Base-by-base conservation (phyloP, 2,113 vertebrate genomes). In the Syrmaticus mikado region DNA sequence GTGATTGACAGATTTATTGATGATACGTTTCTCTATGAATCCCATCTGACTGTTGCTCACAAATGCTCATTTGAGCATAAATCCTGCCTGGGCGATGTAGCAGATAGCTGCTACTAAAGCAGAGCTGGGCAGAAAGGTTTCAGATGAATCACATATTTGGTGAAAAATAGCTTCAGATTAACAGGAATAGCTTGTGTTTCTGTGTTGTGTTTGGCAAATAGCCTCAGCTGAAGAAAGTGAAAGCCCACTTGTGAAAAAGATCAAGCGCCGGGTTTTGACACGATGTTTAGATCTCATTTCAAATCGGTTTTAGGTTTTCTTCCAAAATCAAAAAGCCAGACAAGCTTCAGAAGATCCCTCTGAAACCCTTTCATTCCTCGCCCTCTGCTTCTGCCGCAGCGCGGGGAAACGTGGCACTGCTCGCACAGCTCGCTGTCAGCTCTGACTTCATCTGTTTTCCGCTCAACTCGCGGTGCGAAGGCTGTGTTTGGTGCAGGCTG, bases 1-100 rank as follows among this genome's bases (percentile, higher is more conserved):
- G 82, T 88, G 89, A 96, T 85, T 89, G 94, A 92, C 87, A 89
- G 95, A 95, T 91, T 95, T 95, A 94, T 91, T 91, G 95, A 94
- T 93, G 76, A 84, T 85, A 80, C 65, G 40, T 94, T 95, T 94
- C 62, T 48, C 87, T 86, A 75, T 85, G 93, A 96, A 87, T 94
- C 91, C 83, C 57, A 52, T 55, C 61, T 83, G 82, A 85, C 92
- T 85, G 55, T 80, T 92, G 85, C 72, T 83, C 68, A 77, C 72
- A 93, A 94, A 64, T 57, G 89, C 67, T 92, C 84, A 48, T 96
- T 71, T 94, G 75, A 94, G 61, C 87, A 92, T 95, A 94, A 96
- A 93, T 92, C 10, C 5, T 20, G 55, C 74, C n/a, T 85, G 74
- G 41, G 38, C 72, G 89, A 84, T 80, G 48, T 72, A 85, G 66